Base-by-base conservation (phyloP, 2,797 vertebrate genomes). In the Momotus momota region DNA sequence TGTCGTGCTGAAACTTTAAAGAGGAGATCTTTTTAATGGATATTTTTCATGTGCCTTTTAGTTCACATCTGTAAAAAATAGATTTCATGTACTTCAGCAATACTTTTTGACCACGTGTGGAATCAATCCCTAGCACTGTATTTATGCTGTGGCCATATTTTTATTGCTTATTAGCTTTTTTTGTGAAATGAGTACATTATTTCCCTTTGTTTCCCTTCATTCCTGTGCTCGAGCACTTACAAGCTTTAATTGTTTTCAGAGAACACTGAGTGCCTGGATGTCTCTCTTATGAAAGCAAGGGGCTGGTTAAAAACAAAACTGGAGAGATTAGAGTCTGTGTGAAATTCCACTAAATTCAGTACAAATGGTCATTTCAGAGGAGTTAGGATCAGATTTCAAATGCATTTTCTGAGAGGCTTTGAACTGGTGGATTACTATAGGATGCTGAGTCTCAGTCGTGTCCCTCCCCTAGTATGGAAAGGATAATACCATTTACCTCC, bases 1-100 rank as follows among this genome's bases (percentile, higher is more conserved):
- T 86, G 61, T 74, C 26, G 2, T 51, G 45, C 85, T 94, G 94
- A 89, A 89, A 93, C 67, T 94, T 95, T 96, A 88, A 96, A 72
- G 64, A 87, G 40, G 46, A 72, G 41, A 20, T 73, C 77, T 79
- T 75, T 14, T 49, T 25, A 6, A 52, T 52, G 70, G 51, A 20
- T 79, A 38, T 35, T 93, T 94, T 75, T 87, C 54, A 27, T 73
- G 29, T 31, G 46, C 51, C 49, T 92, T 14, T 91, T 81, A 66
- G 45, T 46, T 94, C 73, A 45, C 14, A 45, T 62, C 80, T 93
- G 66, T 84, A 70, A 86, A 86, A 95, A 84, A 27, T 25, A 66
- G 65, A 86, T 86, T 78, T 72, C 12, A 15, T 64, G 29, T 83
- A 41, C 65, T 86, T 91, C 13, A 54, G 55, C 77, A 70, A 77